These are phyloP conservation scores for Candoia aspera DNA, from an alignment of 2,113 vertebrate genomes.

Conservation along the genomic window DNA sequence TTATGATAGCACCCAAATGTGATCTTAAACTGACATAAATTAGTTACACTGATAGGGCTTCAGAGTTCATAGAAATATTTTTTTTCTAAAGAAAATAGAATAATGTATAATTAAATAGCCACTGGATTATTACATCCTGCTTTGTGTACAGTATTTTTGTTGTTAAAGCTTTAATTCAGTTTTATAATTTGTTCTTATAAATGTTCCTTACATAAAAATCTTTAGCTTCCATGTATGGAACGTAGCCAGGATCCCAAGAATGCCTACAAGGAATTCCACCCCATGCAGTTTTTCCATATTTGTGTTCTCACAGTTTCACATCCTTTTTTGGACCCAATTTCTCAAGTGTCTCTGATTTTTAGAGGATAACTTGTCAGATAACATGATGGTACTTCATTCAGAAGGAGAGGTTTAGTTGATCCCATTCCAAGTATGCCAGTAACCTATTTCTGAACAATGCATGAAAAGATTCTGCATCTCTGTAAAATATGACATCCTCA, in stretches of 20 bases:
- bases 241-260: background rate
- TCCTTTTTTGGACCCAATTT: background rate
- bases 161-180: background rate
- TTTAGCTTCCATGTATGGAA: background rate
- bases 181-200: background rate
- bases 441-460: background rate
- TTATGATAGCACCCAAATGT: background rate
- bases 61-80: background rate
- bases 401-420: background rate
- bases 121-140: background rate
- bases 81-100: background rate
- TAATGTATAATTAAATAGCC: background rate
- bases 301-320: background rate
- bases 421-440: background rate
- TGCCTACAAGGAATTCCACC: background rate
- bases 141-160: background rate
- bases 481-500: background rate
- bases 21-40: background rate
- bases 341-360: background rate
- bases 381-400: background rate
- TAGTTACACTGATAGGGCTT: background rate
- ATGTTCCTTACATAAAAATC: background rate
- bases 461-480: background rate
- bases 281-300: background rate
- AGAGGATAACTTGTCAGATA: background rate